Evolutionary conservation across 2,113 vertebrate species (phyloP).

Genomic region (Platichthys stellatus): DNA sequence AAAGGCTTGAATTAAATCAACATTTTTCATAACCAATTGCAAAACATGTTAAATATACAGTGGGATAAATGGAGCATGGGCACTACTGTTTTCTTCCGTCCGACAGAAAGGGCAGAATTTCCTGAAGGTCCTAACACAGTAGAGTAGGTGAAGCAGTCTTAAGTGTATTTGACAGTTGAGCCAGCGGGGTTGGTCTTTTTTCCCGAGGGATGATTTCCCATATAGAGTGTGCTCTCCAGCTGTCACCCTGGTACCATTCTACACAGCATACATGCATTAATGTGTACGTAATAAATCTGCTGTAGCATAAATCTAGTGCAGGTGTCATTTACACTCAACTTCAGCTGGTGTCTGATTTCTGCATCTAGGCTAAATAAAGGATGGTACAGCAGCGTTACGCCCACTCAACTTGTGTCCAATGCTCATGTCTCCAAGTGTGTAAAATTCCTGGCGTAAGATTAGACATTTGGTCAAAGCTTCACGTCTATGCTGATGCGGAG

Average conservation of each 20-base stretch:
- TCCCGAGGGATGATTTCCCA: neutral
- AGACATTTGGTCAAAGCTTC: slow-evolving; percentile 18
- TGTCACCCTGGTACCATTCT: neutral
- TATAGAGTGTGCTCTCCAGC: neutral
- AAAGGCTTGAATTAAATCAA: neutral
- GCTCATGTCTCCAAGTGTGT: slow-evolving; percentile 49
- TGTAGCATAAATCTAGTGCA: slow-evolving; percentile 56
- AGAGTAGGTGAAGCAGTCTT: slow-evolving; percentile 1
- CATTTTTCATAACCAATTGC: neutral
- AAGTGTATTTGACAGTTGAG: slow-evolving; percentile 30
- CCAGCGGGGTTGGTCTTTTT: neutral
- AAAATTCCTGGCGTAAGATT: slow-evolving; percentile 38
- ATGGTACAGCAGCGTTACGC: slow-evolving; percentile 46
- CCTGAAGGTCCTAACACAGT: neutral
- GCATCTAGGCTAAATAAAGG: slow-evolving; percentile 58
- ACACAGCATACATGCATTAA: slow-evolving; percentile 27
- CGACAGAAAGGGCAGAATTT: neutral
- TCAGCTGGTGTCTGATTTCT: slow-evolving; percentile 38
- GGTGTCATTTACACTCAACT: slow-evolving; percentile 41
- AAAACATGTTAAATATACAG: too few species aligned
- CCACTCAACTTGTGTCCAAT: slow-evolving; percentile 62
- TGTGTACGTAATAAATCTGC: slow-evolving; percentile 28
- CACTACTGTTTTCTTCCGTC: neutral
- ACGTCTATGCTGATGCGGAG: slow-evolving; percentile 5
- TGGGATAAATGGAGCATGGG: neutral